Evolutionary conservation across 2,888 invertebrate genomes (phyloP), one percentile per base, ranked within the genome.

Genomic region (Diarsia brunnea): DNA sequence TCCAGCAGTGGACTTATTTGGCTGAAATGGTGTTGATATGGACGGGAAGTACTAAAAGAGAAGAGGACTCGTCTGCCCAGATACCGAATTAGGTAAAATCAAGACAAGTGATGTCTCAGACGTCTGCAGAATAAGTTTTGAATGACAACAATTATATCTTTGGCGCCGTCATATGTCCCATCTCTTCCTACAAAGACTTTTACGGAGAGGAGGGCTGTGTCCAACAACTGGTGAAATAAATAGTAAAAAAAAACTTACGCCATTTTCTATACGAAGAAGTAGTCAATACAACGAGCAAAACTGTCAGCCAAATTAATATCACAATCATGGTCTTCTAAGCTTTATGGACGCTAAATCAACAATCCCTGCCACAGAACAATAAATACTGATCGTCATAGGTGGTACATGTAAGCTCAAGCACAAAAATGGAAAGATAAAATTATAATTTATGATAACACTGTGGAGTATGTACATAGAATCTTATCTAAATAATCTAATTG

Each of bases 401-500:
- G 61, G 45, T 58, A 69, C 31, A 67, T 65, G 53, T 31, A 43
- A 47, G 82, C 65, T 51, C 21, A 79, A 47, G 65, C 31, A 53
- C 43, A 64, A 24, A 74, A 55, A 73, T 27, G 60, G 8, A 55
- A 14, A 82, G 85, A 81, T 81, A 81, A 85, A 58, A 74, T 73
- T 84, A 71, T 84, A 71, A 84, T 71, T 53, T 51, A 45, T 38
- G 81, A 82, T 81, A 81, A 75, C 47, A 16, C 43, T 31, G 21
- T n/a, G 16, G n/a, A 63, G 43, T 24, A 75, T 7, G 24, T 58
- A 49, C 31, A 64, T 31, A 45, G n/a, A 69, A 81, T 71, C 70
- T 82, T 76, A 82, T 82, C 81, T 45, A 12, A 31, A 24, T 43
- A 63, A 63, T 63, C 63, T 81, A 81, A 81, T 74, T 84, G 64